phyloP scores from a whole-genome alignment of 1,140 invertebrate genomes.

The Aphelenchoides fujianensis region DNA sequence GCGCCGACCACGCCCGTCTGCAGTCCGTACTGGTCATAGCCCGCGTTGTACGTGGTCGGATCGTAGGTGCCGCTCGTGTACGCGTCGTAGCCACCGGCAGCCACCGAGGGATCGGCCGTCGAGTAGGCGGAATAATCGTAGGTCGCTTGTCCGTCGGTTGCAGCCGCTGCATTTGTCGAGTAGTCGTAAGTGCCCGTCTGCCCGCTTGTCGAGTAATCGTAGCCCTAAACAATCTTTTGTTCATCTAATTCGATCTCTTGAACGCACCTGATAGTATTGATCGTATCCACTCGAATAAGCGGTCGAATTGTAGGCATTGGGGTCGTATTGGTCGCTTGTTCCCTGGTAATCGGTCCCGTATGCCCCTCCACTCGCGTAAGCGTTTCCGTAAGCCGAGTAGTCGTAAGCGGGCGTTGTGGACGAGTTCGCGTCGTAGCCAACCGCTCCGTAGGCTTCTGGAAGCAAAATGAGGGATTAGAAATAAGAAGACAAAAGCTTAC shows the following conservation, averaged over 20 bases:
- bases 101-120: background rate
- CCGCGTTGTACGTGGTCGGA: conserved; percentile 16
- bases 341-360: conserved; percentile 8
- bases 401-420: conserved; percentile 30
- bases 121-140: background rate
- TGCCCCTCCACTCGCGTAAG: too few relatives aligned
- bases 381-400: conserved; percentile 23
- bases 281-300: background rate
- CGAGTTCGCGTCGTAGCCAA: conserved; percentile 25
- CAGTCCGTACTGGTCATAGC: conserved; percentile 19
- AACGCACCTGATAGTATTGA: background rate
- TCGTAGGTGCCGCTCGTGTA: background rate
- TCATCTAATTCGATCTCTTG: too few relatives aligned
- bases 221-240: conserved; percentile 11
- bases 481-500: background rate
- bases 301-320: conserved; percentile 15
- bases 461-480: too few relatives aligned
- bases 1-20: conserved; percentile 7
- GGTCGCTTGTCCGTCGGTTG: background rate
- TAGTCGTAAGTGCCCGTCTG: background rate
- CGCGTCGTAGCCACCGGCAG: background rate
- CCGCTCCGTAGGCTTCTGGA: conserved; percentile 26
- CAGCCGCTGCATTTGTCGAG: background rate
- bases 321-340: background rate
- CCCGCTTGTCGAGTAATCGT: conserved; percentile 7